Percentiles rank a stretch among this genome's conserved stretches.
Evolutionary conservation across 2,888 invertebrate genomes (phyloP).

Genomic region (Gandaritis pyraliata): DNA sequence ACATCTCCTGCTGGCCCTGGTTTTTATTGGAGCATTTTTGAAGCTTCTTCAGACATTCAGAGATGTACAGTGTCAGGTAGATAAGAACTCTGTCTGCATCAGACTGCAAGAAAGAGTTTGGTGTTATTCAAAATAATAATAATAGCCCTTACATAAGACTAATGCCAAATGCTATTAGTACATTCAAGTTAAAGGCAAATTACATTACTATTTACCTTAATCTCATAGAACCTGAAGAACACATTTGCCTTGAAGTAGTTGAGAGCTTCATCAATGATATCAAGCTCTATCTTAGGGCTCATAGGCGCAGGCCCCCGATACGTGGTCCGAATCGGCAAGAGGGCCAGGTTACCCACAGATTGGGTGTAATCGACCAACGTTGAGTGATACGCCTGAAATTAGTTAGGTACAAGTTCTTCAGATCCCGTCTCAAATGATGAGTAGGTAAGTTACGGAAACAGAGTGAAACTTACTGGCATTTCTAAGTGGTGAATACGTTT

Average conservation of each 20-base stretch:
- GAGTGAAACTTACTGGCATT: conserved; percentile 55
- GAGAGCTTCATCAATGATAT: conserved; percentile 98
- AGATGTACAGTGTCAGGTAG: conserved; percentile 98
- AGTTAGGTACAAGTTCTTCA: neutral
- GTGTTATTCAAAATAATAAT: neutral
- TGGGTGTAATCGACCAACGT: conserved; percentile 90
- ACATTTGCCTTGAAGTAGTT: conserved; percentile 99
- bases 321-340: conserved; percentile 95
- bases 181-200: no score
- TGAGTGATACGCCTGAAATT: conserved; percentile 96
- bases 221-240: conserved; percentile 99
- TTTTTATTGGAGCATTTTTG: conserved; percentile 95
- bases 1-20: conserved; percentile 98
- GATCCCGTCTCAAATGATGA: neutral
- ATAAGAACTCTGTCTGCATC: conserved; percentile 98
- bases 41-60: conserved; percentile 97
- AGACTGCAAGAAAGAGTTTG: conserved; percentile 85
- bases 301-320: conserved; percentile 96
- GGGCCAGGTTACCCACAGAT: conserved; percentile 95
- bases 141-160: no score
- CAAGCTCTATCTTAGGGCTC: conserved; percentile 87
- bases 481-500: conserved; percentile 11
- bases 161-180: no score
- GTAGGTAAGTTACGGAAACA: neutral
- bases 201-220: conserved; percentile 88